phyloP scores from a whole-genome alignment of 2,888 invertebrate species.

The Nephrocerus scutellatus region DNA sequence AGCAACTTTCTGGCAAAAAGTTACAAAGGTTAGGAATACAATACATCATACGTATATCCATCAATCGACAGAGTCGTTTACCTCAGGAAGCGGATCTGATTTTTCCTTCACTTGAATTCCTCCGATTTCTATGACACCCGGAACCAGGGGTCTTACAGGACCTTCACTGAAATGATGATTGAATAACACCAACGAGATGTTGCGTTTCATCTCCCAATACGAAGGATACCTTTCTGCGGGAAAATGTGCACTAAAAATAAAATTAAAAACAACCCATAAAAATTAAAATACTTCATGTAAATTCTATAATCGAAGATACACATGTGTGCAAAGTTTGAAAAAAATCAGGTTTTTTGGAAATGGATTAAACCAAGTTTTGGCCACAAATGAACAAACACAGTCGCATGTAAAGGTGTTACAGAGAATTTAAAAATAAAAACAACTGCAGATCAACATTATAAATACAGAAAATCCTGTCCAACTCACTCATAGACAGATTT shows the following conservation, averaged over 20 bases:
- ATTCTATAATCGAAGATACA: no score
- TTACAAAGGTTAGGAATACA: no score
- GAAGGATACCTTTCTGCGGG: slow-evolving; percentile 27
- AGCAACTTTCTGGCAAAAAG: slow-evolving; percentile 30
- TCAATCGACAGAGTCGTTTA: slow-evolving; percentile 10
- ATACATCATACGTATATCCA: no score
- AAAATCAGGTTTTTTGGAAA: no score
- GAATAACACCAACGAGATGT: slow-evolving; percentile 33
- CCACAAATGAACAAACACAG: no score
- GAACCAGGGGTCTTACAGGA: slow-evolving; percentile 34
- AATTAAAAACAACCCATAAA: no score
- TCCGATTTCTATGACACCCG: slow-evolving; percentile 37
- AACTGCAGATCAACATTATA: background rate
- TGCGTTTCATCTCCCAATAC: slow-evolving; percentile 27
- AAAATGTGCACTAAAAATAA: slow-evolving; percentile 22
- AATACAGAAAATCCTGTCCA: no score
- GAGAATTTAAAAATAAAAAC: slow-evolving; percentile 32
- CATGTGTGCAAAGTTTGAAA: no score
- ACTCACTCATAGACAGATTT: slow-evolving; percentile 15
- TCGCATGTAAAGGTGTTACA: no score
- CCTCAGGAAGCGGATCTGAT: slow-evolving; percentile 25
- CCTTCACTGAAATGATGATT: slow-evolving; percentile 39
- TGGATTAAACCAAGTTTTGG: no score
- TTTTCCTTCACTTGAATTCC: slow-evolving; percentile 38
- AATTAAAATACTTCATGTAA: no score